These are phyloP conservation scores for Lasioglossum baleicum DNA, from an alignment of 1,140 invertebrate species.

Conservation along the genomic window DNA sequence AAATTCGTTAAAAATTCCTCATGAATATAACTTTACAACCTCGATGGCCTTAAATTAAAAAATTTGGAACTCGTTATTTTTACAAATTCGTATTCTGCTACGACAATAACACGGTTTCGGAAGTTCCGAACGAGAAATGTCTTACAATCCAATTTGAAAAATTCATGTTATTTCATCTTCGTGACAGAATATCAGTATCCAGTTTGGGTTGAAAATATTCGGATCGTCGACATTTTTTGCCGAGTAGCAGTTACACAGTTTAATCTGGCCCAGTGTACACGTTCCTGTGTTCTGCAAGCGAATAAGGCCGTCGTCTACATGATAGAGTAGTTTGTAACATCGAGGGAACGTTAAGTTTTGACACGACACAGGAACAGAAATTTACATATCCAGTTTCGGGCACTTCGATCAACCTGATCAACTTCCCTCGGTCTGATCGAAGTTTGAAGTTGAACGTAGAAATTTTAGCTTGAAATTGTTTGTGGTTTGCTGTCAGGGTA, in stretches of 20 bases:
- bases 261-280: not conserved
- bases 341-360: constrained; percentile 13
- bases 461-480: not conserved
- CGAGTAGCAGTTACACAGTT: not conserved
- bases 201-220: not conserved
- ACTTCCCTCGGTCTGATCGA: constrained; percentile 11
- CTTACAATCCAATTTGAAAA: too few species aligned
- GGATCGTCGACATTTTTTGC: not conserved
- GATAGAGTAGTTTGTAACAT: constrained; percentile 16
- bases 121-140: too few species aligned
- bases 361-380: constrained; percentile 5
- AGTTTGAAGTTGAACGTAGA: not conserved
- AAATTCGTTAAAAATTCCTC: too few species aligned
- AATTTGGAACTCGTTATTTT: too few species aligned
- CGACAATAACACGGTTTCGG: too few species aligned
- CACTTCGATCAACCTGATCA: constrained; percentile 8
- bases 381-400: constrained; percentile 36
- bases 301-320: not conserved
- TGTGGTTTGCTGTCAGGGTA: not conserved
- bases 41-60: too few species aligned
- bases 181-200: not conserved
- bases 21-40: too few species aligned
- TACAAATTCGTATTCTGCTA: too few species aligned
- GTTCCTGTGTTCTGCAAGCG: not conserved
- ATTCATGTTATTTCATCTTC: not conserved